A percentile compares a stretch with the other conserved stretches of the same genome.
Conservation (phyloP, 2,113 vertebrate genomes). For the Geococcyx californianus region DNA sequence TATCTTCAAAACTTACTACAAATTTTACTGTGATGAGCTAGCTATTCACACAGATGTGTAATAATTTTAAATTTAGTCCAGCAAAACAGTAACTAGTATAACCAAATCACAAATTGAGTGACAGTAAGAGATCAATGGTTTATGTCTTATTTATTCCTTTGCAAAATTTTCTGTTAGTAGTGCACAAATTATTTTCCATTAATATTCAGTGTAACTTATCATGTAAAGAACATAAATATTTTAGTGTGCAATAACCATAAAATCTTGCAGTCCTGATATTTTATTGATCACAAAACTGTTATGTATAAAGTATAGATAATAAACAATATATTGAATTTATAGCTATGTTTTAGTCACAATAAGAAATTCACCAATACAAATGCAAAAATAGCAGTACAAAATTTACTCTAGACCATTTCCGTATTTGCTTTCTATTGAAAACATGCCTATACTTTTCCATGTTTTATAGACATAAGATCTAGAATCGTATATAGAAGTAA, state of each 20-base stretch:
- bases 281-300: neutral
- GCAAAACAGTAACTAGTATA: neutral
- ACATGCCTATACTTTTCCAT: neutral
- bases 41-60: neutral
- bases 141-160: neutral
- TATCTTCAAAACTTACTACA: neutral
- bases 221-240: neutral
- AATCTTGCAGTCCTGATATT: neutral
- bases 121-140: neutral
- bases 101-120: neutral
- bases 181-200: neutral
- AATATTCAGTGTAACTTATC: neutral
- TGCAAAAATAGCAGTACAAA: neutral
- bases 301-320: neutral
- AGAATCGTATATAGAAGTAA: neutral
- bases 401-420: neutral
- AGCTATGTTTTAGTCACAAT: neutral
- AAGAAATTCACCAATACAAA: neutral
- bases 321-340: neutral
- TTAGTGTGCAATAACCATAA: neutral
- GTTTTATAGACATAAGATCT: neutral
- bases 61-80: neutral
- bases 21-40: neutral
- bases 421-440: neutral
- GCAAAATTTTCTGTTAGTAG: neutral